Percentiles rank a stretch among this genome's conserved stretches.
These are phyloP conservation scores for Ammodramus savannarum DNA, from an alignment of 2,113 vertebrate genomes.

Conservation along the genomic window DNA sequence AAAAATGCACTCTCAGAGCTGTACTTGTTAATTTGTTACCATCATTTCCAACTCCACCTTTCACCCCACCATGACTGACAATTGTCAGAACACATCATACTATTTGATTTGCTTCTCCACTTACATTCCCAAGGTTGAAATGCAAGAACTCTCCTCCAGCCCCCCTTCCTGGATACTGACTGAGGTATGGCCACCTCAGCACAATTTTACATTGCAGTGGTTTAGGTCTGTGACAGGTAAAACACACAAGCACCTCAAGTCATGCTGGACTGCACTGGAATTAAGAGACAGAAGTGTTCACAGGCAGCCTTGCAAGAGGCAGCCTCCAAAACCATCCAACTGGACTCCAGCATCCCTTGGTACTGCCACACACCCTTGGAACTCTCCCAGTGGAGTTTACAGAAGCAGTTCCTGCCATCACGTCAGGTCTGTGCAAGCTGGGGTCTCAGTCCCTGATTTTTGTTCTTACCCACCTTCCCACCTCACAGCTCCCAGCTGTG, in stretches of 20 bases:
- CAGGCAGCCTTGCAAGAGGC: background rate
- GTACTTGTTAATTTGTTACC: background rate
- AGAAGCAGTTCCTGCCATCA: background rate
- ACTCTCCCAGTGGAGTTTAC: background rate
- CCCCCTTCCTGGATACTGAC: background rate
- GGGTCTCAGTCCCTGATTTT: background rate
- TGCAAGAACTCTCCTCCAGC: background rate
- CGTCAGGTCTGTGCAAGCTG: background rate
- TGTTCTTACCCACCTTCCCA: background rate
- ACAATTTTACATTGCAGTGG: background rate
- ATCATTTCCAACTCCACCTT: background rate
- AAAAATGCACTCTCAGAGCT: background rate
- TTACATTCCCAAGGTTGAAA: background rate
- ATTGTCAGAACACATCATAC: accelerated
- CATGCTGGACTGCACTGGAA: background rate
- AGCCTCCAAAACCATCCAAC: background rate
- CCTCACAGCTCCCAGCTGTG: background rate
- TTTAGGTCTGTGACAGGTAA: background rate
- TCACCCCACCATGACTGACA: background rate
- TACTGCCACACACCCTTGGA: background rate
- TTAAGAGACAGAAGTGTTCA: accelerated
- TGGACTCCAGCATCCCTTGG: background rate
- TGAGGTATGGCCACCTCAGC: accelerated
- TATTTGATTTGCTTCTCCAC: background rate
- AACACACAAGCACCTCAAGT: background rate